Base-by-base conservation (phyloP, 2,797 vertebrate genomes). In the Harpagifer antarcticus region DNA sequence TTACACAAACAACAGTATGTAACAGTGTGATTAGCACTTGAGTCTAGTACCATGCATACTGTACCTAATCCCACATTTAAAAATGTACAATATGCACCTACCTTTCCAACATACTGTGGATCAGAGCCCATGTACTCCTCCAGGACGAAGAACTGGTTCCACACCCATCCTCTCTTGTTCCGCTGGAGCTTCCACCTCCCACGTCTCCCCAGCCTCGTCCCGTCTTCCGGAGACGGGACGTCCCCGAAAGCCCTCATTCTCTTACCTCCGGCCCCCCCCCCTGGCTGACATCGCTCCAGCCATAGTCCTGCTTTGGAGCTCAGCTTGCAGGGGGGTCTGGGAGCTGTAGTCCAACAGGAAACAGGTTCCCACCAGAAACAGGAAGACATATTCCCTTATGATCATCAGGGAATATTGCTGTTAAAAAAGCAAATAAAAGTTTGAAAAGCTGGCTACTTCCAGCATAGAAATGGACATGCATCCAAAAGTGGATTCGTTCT, bases 111-210 rank as follows among this genome's bases (percentile, higher is more conserved):
- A 68, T 98, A 98, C 78, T 98, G 97, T 49, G 97, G 97, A 79
- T 97, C 97, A 4, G 96, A 96, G 49, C 97, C 97, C 96, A 98
- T 97, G 86, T 99, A 98, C 81, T 98, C 97, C 84, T 98, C 97
- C 92, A 99, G 95, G 61, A 98, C 97, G 82, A 98, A 99, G 91
- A 99, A 98, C 0, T 98, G 97, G 92, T 99, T 98, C 97, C 97
- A 98, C 68, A 98, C 97, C 97, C 97, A 99, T 85, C 97, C 97
- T 90, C 97, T 94, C 81, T 97, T 97, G 86, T 96, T 96, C 72
- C 97, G 91, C 61, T 96, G 95, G 69, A 85, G 83, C 77, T 91
- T 92, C 2, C 87, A 83, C 31, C 72, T 80, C 19, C 86, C 79
- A 2, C 82, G 85, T 71, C 86, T 90, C 76, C 79, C 72, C 6